Evolutionary conservation across 2,113 vertebrate species (phyloP), one percentile per base, ranked within the genome.

Genomic region (Platysteira castanea): DNA sequence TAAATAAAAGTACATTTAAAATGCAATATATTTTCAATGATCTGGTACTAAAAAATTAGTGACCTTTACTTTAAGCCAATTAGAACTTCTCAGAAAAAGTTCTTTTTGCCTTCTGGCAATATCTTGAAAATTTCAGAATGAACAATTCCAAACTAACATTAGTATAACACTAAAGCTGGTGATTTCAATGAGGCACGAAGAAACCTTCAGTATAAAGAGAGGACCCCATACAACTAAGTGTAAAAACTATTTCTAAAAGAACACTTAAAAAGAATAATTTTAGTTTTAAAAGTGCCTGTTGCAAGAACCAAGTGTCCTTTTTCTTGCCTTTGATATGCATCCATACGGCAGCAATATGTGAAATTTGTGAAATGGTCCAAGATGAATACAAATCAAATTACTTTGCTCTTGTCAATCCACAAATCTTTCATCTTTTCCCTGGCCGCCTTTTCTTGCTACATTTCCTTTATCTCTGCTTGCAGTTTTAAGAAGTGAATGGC

Each of bases 401-500:
- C 83, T 93, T 93, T 82, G 76, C 57, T 82, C 83, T 96, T 96
- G 96, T 89, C 96, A 96, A 75, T 77, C 90, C 12, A 87, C 65
- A 79, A 89, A 96, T 97, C 96, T 96, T 95, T 93, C 96, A 87
- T 95, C 96, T 95, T 87, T 96, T 95, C 94, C 61, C 53, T 87
- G 73, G 68, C 92, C 2, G n/a, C 84, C 61, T 94, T 92, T 90
- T 81, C 96, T 93, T 77, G 60, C 93, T 94, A 84, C 92, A 93
- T 96, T 95, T 96, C 92, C 92, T 96, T 97, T 96, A 96, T 97
- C 95, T 96, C 83, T 89, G 56, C 83, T 75, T 41, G 76, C 95
- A 95, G 92, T 96, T 97, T 95, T 75, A 86, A 94, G 93, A 96
- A 94, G 92, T 92, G 93, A 96, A 96, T 84, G 95, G 93, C 90